Evolutionary conservation across 2,113 vertebrate species (phyloP), one percentile per base, ranked within the genome.

Genomic region (Sakesphorus luctuosus): DNA sequence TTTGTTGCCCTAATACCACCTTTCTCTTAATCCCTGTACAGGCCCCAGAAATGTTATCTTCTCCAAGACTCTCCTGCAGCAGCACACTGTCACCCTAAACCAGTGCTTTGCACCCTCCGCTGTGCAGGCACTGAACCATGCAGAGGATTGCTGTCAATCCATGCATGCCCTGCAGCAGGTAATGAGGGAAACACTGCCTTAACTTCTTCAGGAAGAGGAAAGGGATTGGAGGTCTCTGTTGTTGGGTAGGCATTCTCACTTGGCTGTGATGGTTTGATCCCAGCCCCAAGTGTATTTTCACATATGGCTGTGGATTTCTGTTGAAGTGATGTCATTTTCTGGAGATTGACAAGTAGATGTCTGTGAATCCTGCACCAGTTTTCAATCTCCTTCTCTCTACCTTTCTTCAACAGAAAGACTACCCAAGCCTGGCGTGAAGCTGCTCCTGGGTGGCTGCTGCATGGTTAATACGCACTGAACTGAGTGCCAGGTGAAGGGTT

Each of bases 91-190:
- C 49, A 29, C 9, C 12, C 14, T 14, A 18, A 44, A 13, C 4
- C 20, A 8, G 13, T 0, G 7, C 46, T 59, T 20, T 11, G 13
- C 21, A 44, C 14, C 47, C 19, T n/a, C 12, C 12, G 43, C 47
- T 59, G 36, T 1, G 18, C 47, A 44, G 38, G 29, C 0, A 1
- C 40, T 56, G 66, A 74, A 43, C 18, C 50, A 24, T 2, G 0
- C 10, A 2, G 4, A 24, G 50, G 36, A 29, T 20, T 1, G 1
- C 3, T 4, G n/a, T 50, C 84, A 56, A 55, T 8, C 77, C 28
- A 18, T 18, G 69, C 58, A 40, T 2, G 0, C 29, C 18, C 49
- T 38, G 35, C 47, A 82, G 47, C 61, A 56, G 55, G 9, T 28
- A 25, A 3, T 2, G 17, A 82, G 31, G 21, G 43, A 83, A 85